Percentiles rank a stretch among this genome's conserved stretches.
These are phyloP conservation scores for Tridacna crocea DNA, from an alignment of 2,888 invertebrate species.

Conservation along the genomic window DNA sequence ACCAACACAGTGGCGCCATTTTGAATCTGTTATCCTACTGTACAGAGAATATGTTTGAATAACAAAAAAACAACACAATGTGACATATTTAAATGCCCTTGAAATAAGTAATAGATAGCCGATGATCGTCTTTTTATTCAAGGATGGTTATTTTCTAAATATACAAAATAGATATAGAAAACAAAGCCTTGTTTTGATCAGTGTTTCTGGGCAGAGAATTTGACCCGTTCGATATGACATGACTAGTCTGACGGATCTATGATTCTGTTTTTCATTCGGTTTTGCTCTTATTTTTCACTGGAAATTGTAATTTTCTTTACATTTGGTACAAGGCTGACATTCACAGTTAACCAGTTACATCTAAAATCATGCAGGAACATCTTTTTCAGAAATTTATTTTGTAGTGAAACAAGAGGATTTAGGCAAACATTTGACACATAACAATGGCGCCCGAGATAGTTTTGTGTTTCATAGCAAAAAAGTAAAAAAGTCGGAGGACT, in stretches of 20 bases:
- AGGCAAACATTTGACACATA: neutral
- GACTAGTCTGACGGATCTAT: neutral
- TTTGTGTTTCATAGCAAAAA: slow-evolving; percentile 60
- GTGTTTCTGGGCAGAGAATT: neutral
- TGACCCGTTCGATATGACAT: neutral
- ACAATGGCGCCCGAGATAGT: slow-evolving; percentile 56
- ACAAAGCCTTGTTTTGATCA: neutral
- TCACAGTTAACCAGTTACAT: neutral
- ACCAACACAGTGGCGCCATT: slow-evolving; percentile 3
- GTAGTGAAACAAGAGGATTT: slow-evolving; percentile 6
- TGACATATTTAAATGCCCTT: too few species aligned
- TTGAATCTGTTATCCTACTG: slow-evolving; percentile 17
- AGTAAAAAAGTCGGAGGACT: slow-evolving; percentile 32
- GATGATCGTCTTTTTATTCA: too few species aligned
- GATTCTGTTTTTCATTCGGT: neutral
- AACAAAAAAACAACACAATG: too few species aligned
- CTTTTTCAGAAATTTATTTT: slow-evolving; percentile 21
- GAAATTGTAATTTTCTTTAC: slow-evolving; percentile 5
- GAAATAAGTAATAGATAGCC: too few species aligned
- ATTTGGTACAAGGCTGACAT: slow-evolving; percentile 4
- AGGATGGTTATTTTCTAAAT: too few species aligned
- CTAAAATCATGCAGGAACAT: neutral
- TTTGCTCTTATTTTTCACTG: slow-evolving; percentile 4
- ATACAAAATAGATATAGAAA: too few species aligned
- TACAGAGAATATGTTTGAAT: too few species aligned